Conservation (phyloP, 2,113 vertebrate genomes). For the Uropsilus gracilis region DNA sequence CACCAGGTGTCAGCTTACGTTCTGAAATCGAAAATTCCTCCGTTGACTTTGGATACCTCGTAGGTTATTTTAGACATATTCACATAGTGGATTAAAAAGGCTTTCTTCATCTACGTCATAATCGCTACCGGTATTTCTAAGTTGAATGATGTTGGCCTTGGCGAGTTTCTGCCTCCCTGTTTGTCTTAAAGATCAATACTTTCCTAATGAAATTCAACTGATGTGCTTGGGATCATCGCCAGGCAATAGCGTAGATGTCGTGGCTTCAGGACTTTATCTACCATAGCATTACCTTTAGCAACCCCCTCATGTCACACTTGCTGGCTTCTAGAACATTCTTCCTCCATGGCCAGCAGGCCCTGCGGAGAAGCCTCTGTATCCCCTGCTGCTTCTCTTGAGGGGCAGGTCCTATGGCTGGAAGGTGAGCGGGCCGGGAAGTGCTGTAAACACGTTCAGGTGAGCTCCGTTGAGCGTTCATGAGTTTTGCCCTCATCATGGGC, state of each 20-base stretch:
- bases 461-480: background rate
- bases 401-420: background rate
- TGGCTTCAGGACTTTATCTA: background rate
- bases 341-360: background rate
- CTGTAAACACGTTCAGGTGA: background rate
- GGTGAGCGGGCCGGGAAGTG: background rate
- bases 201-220: conserved; percentile 42
- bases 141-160: background rate
- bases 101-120: background rate
- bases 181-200: background rate
- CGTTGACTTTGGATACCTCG: background rate
- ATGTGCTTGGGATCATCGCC: background rate
- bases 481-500: background rate
- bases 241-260: background rate
- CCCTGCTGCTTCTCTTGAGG: background rate
- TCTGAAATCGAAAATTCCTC: background rate
- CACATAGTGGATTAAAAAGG: background rate
- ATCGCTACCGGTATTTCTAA: background rate
- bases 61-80: conserved; percentile 28
- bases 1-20: background rate
- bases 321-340: background rate
- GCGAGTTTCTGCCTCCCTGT: background rate
- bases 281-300: background rate
- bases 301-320: background rate
- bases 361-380: background rate